Conservation (phyloP, 2,888 invertebrate species). For the Brachynemurus nebulosus region DNA sequence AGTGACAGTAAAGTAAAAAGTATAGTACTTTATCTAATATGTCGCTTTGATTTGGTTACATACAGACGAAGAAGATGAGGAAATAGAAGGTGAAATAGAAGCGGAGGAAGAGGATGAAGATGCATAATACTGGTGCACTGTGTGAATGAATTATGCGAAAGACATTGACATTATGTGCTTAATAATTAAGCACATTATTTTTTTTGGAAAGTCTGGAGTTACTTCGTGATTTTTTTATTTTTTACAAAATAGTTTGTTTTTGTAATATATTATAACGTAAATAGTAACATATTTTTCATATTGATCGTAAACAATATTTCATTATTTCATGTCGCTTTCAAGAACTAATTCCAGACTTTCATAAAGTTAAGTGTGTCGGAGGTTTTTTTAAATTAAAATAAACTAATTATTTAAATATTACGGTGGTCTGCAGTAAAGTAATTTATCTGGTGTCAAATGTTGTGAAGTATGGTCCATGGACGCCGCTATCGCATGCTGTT, state of each 20-base stretch:
- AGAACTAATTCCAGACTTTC: constrained; percentile 14
- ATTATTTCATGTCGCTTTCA: too few relatives aligned
- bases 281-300: constrained; percentile 10
- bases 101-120: constrained; percentile 32
- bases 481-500: constrained; percentile 1
- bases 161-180: constrained; percentile 21
- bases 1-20: background rate
- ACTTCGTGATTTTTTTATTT: constrained; percentile 23
- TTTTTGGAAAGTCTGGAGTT: constrained; percentile 28
- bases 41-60: constrained; percentile 14
- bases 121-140: constrained; percentile 29
- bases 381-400: constrained; percentile 10
- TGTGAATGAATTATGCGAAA: constrained; percentile 13
- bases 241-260: constrained; percentile 4
- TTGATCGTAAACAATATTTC: constrained; percentile 4
- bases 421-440: constrained; percentile 14
- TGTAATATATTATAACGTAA: constrained; percentile 6
- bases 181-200: constrained; percentile 24
- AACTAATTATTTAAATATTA: constrained; percentile 12
- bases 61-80: constrained; percentile 32
- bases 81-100: constrained; percentile 31
- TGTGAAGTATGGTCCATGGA: constrained; percentile 7
- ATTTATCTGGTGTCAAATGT: constrained; percentile 8
- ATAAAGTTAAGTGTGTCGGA: constrained; percentile 6
- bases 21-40: background rate